Evolutionary conservation across 2,888 invertebrate species (phyloP).

Genomic region (Agonopterix heracliana): DNA sequence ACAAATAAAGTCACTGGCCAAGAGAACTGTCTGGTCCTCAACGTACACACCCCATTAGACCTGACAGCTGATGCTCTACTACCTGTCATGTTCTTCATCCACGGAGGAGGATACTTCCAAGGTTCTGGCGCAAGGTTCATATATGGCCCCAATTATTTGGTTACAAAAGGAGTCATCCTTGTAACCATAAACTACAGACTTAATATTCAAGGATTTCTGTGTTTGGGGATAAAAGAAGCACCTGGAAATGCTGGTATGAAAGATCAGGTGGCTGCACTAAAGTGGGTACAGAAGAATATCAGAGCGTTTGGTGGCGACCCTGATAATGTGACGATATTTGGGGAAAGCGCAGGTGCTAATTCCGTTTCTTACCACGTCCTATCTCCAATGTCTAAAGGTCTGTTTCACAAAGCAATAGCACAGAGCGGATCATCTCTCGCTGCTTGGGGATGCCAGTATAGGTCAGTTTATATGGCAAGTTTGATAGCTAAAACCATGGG

Average conservation of each 20-base stretch:
- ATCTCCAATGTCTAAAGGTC: constrained; percentile 54
- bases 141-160: constrained; percentile 53
- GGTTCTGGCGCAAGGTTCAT: constrained; percentile 39
- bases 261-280: constrained; percentile 53
- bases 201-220: constrained; percentile 52
- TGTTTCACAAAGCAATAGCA: constrained; percentile 56
- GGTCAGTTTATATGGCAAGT: constrained; percentile 45
- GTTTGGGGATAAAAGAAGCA: constrained; percentile 50
- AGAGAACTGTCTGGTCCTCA: constrained; percentile 46
- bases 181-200: constrained; percentile 57
- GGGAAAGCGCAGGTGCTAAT: constrained; percentile 57
- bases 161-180: constrained; percentile 47
- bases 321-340: constrained; percentile 51
- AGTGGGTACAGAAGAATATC: constrained; percentile 51
- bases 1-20: constrained; percentile 27
- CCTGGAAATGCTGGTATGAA: constrained; percentile 59
- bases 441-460: constrained; percentile 50
- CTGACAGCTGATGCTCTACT: constrained; percentile 20
- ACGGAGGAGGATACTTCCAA: constrained; percentile 56
- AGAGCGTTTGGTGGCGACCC: constrained; percentile 50
- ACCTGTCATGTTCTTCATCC: constrained; percentile 61
- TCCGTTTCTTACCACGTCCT: constrained; percentile 52
- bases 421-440: constrained; percentile 56
- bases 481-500: constrained; percentile 47
- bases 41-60: constrained; percentile 47